Base-by-base conservation (phyloP, 2,888 invertebrate genomes). In the Idaea dimidiata region DNA sequence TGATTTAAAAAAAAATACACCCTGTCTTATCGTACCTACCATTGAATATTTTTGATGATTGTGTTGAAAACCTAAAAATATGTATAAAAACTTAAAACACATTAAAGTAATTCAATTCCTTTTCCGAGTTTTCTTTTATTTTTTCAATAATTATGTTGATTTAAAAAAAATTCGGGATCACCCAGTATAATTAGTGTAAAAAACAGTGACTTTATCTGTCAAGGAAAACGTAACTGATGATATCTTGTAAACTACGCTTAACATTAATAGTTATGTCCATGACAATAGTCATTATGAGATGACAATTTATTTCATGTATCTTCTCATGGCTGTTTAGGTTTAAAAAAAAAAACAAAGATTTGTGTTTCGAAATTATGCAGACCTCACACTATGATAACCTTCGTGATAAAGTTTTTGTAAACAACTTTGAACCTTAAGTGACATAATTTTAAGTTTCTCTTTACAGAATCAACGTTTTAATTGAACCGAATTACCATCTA, bases 211-310 rank as follows among this genome's bases (percentile, higher is more conserved):
- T 83, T 82, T 77, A 76, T 79, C 81, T 80, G 86, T 84, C 89
- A 88, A 89, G 87, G 84, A 84, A 84, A 79, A 77, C 75, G 74
- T 77, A 74, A 73, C 74, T 81, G 86, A 90, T 89, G 79, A 81
- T 88, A 88, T 90, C 87, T 80, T 85, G 82, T 88, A 84, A 86
- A 87, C 83, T 81, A 78, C 80, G 78, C 86, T 85, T 85, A 82
- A 84, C 80, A 83, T 84, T 86, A 88, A 89, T 86, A 84, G 82
- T 77, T 75, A 77, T 82, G 81, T 78, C 82, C 81, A 76, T 76
- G 73, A 74, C 79, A 80, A 82, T 84, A 83, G 78, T 70, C 78
- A 88, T 90, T 84, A 76, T 77, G 72, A 75, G 79, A 81, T 83
- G 84, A 84, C 86, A 84, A 88, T 87, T 84, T 85, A 86, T 86